Evolutionary conservation across 2,113 vertebrate species (phyloP).

Genomic region (Toxotes chatareus): DNA sequence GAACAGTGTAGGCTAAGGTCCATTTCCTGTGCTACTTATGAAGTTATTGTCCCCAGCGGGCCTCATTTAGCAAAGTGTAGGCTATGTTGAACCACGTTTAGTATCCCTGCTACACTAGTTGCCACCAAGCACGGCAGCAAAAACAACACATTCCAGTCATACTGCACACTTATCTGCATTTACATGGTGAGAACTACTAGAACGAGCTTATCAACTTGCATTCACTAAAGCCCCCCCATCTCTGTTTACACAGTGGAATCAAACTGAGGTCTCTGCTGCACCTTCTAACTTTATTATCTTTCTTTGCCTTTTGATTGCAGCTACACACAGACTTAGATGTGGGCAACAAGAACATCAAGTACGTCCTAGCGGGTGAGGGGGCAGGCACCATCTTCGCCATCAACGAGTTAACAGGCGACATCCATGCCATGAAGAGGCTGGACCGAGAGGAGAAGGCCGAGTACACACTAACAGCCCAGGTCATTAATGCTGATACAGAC

Average conservation of each 20-base stretch:
- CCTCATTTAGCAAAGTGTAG: constrained; percentile 76
- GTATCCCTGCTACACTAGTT: constrained; percentile 40
- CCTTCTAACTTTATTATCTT: constrained; percentile 1
- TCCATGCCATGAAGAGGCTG: constrained; percentile 98
- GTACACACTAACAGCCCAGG: constrained; percentile 96
- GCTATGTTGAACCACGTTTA: constrained; percentile 59
- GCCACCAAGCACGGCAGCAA: constrained; percentile 26
- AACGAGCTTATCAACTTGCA: constrained; percentile 40
- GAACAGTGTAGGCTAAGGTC: constrained; percentile 72
- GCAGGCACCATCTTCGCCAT: constrained; percentile 99
- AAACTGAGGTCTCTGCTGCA: not conserved
- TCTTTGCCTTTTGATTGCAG: constrained; percentile 78
- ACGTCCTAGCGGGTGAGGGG: constrained; percentile 95
- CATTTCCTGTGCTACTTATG: constrained; percentile 74
- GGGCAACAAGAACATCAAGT: constrained; percentile 93
- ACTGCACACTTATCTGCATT: constrained; percentile 48
- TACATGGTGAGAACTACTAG: constrained; percentile 21
- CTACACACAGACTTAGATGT: constrained; percentile 97
- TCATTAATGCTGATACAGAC: constrained; percentile 92
- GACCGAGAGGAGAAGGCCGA: constrained; percentile 98
- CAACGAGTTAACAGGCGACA: constrained; percentile 97
- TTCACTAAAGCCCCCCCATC: constrained; percentile 25
- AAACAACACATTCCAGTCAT: constrained; percentile 38
- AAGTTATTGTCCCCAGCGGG: constrained; percentile 74
- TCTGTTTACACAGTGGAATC: constrained; percentile 14